Evolutionary conservation across 2,888 invertebrate genomes (phyloP), one percentile per base, ranked within the genome.

Genomic region (Xestia sexstrigata): DNA sequence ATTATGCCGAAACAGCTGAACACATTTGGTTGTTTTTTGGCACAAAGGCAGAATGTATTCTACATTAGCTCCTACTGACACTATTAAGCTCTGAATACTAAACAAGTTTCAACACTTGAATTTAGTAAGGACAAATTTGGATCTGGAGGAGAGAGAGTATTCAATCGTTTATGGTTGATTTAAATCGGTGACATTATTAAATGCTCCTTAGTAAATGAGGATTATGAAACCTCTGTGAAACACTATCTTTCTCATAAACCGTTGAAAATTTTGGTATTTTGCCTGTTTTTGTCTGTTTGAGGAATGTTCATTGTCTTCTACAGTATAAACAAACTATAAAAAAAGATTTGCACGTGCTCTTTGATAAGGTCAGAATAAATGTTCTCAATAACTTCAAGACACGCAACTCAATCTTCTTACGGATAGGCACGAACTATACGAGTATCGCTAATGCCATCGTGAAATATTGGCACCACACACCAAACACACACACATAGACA

Each of bases 381-480:
- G 26, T 49, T 69, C 26, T 69, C 68, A 83, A 79, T 68, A 49
- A 77, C 77, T 45, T 52, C 26, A 52, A 69, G 83, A 69, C 79
- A 83, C 83, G 79, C 79, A 52, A 83, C 26, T 42, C 47, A 47
- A 58, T 75, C 52, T 39, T 30, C 9, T 45, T n/a, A n/a, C 26
- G n/a, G 60, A 13, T 58, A 8, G 7, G 4, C n/a, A 70, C 15
- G 49, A 49, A 35, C 30, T 42, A 20, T 77, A 39, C n/a, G n/a
- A 63, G 39, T 7, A 39, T 39, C 13, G 39, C 39, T n/a, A 13
- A 63, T 39, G n/a, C 2, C 39, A 2, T 7, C n/a, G n/a, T 63
- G 15, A 63, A 39, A 39, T 39, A 39, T n/a, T 63, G n/a, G 7
- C 15, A n/a, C n/a, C n/a, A n/a, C n/a, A n/a, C n/a, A n/a, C n/a